phyloP scores from a whole-genome alignment of 2,797 vertebrate species.

The Sorex maritimensis region DNA sequence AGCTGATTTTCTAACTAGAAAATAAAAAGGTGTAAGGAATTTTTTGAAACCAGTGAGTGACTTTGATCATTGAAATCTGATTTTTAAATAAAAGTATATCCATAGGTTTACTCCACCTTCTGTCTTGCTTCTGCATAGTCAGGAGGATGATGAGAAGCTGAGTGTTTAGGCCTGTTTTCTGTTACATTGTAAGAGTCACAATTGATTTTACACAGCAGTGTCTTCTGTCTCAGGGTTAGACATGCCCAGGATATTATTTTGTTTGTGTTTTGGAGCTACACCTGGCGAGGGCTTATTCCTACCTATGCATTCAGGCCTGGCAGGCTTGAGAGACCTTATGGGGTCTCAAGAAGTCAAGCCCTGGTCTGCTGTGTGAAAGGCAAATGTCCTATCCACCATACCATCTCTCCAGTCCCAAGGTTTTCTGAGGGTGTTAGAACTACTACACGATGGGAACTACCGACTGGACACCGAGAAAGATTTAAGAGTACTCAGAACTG shows the following conservation, averaged over 20 bases:
- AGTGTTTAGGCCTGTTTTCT: background rate
- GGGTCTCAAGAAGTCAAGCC: too few relatives aligned
- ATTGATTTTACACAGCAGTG: background rate
- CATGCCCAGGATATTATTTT: too few relatives aligned
- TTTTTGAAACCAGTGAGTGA: background rate
- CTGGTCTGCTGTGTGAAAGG: too few relatives aligned
- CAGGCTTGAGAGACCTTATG: too few relatives aligned
- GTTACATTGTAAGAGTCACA: background rate
- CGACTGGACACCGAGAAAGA: background rate
- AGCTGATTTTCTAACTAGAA: background rate
- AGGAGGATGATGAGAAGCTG: background rate
- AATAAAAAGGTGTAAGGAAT: background rate
- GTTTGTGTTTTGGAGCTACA: too few relatives aligned
- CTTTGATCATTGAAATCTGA: background rate
- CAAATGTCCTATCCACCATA: too few relatives aligned
- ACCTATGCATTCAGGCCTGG: too few relatives aligned
- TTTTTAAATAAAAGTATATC: background rate
- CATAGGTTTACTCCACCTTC: background rate
- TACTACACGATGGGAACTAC: background rate
- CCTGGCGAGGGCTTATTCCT: too few relatives aligned
- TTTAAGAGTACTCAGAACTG: background rate
- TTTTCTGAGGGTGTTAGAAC: constrained; percentile 27
- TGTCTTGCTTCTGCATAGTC: background rate
- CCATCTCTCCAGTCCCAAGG: too few relatives aligned
- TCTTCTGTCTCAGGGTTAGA: background rate